A percentile compares a stretch with the other conserved stretches of the same genome.
phyloP scores from a whole-genome alignment of 2,888 invertebrate genomes.

The Sphaerophoria taeniata region DNA sequence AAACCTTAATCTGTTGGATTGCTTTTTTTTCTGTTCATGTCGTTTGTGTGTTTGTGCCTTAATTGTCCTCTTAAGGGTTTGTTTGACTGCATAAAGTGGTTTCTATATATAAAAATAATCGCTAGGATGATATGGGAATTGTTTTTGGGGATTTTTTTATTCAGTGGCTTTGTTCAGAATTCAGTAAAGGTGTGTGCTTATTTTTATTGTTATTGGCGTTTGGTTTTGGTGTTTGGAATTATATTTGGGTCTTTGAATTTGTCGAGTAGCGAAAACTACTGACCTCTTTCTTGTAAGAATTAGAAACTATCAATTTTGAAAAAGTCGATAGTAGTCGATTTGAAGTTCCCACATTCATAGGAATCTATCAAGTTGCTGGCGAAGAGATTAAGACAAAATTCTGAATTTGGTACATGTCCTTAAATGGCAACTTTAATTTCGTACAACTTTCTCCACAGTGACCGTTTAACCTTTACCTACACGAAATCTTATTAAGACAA shows the following conservation, averaged over 20 bases:
- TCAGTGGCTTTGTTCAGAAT: neutral
- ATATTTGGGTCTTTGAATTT: neutral
- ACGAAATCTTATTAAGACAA: neutral
- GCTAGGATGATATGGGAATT: slow-evolving; percentile 8
- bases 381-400: no score
- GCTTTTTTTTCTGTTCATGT: slow-evolving; percentile 17
- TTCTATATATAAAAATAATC: neutral
- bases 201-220: slow-evolving; percentile 8
- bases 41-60: slow-evolving; percentile 48
- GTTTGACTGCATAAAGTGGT: slow-evolving; percentile 26
- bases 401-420: no score
- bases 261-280: neutral
- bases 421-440: no score
- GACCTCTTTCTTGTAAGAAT: no score
- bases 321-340: no score
- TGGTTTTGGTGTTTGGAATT: neutral
- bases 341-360: no score
- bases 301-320: no score
- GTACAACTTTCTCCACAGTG: no score
- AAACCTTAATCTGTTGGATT: slow-evolving; percentile 44
- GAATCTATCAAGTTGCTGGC: no score
- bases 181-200: slow-evolving; percentile 4
- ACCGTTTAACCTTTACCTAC: no score
- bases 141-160: neutral
- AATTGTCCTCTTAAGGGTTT: slow-evolving; percentile 68